Evolutionary conservation across 2,888 invertebrate genomes (phyloP).

Genomic region (Drosophila bunnanda): DNA sequence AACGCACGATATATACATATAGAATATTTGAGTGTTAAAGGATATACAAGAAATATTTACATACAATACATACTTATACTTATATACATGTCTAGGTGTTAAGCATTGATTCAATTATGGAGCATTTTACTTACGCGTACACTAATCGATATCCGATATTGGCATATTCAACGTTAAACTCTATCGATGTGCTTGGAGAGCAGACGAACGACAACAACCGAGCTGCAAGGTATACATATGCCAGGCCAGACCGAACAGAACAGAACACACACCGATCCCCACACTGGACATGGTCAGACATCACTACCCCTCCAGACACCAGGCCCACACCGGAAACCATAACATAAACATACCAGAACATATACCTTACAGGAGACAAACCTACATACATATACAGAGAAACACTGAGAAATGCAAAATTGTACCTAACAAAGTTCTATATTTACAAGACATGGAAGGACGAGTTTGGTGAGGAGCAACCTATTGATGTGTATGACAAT

Average conservation of each 20-base stretch:
- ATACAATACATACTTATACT: slow-evolving; percentile 48
- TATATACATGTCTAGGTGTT: slow-evolving; percentile 69
- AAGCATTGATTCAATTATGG: slow-evolving; percentile 73
- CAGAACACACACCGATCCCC: slow-evolving; percentile 2
- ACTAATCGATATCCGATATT: slow-evolving; percentile 62
- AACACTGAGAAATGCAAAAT: slow-evolving; percentile 56
- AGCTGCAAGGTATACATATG: slow-evolving; percentile 74
- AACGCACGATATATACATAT: slow-evolving; percentile 43
- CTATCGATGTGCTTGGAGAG: slow-evolving; percentile 67
- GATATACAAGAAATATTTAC: slow-evolving; percentile 39
- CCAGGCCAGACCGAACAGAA: slow-evolving; percentile 46
- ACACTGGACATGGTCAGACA: slow-evolving; percentile 4
- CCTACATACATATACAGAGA: slow-evolving; percentile 44
- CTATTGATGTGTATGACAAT: slow-evolving; percentile 78
- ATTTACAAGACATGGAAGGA: slow-evolving; percentile 47
- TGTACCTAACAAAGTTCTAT: slow-evolving; percentile 65
- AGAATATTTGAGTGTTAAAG: slow-evolving; percentile 55
- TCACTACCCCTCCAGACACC: slow-evolving; percentile 1
- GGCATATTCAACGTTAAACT: slow-evolving; percentile 39
- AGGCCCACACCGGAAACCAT: slow-evolving; percentile 2
- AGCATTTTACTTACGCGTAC: slow-evolving; percentile 66
- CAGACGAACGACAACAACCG: slow-evolving; percentile 48
- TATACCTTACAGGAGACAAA: slow-evolving; percentile 42
- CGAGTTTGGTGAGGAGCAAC: slow-evolving; percentile 34
- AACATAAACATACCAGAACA: slow-evolving; percentile 48